Conservation (phyloP, 2,797 vertebrate species). For the Gadopsis bispinosus region DNA sequence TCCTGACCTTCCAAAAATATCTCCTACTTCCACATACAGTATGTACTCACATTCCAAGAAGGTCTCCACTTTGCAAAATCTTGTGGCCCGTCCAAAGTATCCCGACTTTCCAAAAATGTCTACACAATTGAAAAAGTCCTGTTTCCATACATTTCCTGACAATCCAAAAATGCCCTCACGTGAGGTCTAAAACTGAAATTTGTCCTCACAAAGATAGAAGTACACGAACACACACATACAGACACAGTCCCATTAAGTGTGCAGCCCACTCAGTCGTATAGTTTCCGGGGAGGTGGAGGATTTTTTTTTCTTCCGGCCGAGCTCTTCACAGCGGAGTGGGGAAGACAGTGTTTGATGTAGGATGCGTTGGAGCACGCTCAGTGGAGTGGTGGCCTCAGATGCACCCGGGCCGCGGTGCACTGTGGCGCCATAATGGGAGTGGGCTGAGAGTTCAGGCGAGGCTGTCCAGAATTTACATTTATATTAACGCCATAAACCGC, state of each 20-base stretch:
- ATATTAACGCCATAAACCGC: slow-evolving; percentile 55
- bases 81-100: too few relatives aligned
- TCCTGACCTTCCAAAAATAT: not conserved
- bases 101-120: not conserved
- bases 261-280: slow-evolving; percentile 57
- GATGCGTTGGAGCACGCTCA: slow-evolving; percentile 59
- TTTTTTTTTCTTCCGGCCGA: slow-evolving; percentile 17
- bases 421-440: slow-evolving; percentile 57
- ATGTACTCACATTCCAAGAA: not conserved
- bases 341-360: slow-evolving; percentile 55
- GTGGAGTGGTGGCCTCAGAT: slow-evolving; percentile 70
- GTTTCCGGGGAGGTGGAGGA: slow-evolving; percentile 50
- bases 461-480: slow-evolving; percentile 74
- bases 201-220: slow-evolving; percentile 25
- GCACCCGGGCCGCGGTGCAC: slow-evolving; percentile 50
- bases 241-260: slow-evolving; percentile 19
- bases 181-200: not conserved
- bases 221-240: not conserved
- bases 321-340: slow-evolving; percentile 30
- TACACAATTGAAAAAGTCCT: not conserved
- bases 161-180: not conserved
- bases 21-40: too few relatives aligned
- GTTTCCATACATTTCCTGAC: not conserved
- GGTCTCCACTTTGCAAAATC: too few relatives aligned
- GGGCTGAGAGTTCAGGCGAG: slow-evolving; percentile 67